Percentiles rank a stretch among this genome's conserved stretches.
phyloP scores from a whole-genome alignment of 2,888 invertebrate species.

The Machimus atricapillus region DNA sequence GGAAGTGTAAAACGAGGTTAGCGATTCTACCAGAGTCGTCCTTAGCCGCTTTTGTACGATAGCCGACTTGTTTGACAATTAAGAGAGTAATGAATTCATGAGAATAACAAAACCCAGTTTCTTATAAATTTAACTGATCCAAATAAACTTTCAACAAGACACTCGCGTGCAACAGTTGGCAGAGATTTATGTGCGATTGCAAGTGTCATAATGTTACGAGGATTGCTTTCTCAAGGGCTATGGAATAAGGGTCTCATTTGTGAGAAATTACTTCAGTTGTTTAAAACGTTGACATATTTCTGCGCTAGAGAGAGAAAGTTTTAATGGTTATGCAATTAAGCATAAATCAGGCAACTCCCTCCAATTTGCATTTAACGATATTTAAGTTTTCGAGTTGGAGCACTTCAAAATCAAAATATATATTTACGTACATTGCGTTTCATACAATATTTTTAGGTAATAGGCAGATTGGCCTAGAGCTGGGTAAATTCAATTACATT shows the following conservation, averaged over 20 bases:
- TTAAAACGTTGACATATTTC: not conserved
- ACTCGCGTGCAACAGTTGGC: not conserved
- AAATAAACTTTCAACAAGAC: not conserved
- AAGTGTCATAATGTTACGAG: not conserved
- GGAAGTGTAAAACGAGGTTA: slow-evolving; percentile 24
- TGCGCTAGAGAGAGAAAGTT: not conserved
- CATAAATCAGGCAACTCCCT: not conserved
- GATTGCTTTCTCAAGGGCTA: not conserved
- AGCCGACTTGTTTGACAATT: slow-evolving; percentile 2
- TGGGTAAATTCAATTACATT: no score
- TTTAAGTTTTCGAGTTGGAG: not conserved
- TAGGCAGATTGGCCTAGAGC: no score
- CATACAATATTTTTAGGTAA: not conserved
- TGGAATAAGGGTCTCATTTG: not conserved
- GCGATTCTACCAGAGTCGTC: not conserved
- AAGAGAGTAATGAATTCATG: slow-evolving; percentile 13
- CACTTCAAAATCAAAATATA: not conserved
- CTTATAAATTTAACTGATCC: not conserved
- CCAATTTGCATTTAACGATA: not conserved
- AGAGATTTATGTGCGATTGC: not conserved
- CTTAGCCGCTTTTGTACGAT: not conserved
- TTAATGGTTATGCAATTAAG: not conserved
- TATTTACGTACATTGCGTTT: not conserved
- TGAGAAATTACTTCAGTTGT: not conserved
- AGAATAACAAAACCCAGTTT: not conserved